Conservation (phyloP, 2,113 vertebrate genomes). For the Accipiter cooperii region DNA sequence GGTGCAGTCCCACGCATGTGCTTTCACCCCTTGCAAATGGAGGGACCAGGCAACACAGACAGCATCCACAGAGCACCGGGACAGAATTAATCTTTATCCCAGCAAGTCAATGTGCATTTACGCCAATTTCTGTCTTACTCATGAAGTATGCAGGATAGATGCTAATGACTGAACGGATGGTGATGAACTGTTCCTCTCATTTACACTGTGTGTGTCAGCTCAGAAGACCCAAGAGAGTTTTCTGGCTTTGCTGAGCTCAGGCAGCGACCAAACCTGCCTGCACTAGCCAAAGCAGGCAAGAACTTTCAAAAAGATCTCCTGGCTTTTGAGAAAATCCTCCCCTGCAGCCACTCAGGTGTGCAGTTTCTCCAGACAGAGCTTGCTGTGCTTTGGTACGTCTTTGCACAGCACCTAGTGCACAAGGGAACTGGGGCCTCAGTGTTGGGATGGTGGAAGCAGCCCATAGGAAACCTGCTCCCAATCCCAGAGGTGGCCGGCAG, state of each 20-base stretch:
- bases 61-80: background rate
- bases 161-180: background rate
- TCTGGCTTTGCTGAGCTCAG: background rate
- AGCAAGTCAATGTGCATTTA: background rate
- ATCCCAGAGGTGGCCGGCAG: rapidly evolving
- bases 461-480: background rate
- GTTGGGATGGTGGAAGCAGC: background rate
- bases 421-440: rapidly evolving
- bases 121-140: background rate
- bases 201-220: background rate
- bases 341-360: too few relatives aligned
- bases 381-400: background rate
- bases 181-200: background rate
- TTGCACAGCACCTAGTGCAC: background rate
- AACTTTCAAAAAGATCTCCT: background rate
- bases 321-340: background rate
- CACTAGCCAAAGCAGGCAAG: background rate
- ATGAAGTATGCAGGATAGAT: background rate
- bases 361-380: background rate
- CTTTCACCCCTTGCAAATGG: background rate
- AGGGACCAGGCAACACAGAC: too few relatives aligned
- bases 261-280: background rate
- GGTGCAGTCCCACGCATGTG: rapidly evolving
- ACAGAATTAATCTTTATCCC: background rate
- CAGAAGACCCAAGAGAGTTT: background rate